Percentiles rank a stretch among this genome's conserved stretches.
Evolutionary conservation across 2,888 invertebrate species (phyloP).

Genomic region (Phalera bucephala): DNA sequence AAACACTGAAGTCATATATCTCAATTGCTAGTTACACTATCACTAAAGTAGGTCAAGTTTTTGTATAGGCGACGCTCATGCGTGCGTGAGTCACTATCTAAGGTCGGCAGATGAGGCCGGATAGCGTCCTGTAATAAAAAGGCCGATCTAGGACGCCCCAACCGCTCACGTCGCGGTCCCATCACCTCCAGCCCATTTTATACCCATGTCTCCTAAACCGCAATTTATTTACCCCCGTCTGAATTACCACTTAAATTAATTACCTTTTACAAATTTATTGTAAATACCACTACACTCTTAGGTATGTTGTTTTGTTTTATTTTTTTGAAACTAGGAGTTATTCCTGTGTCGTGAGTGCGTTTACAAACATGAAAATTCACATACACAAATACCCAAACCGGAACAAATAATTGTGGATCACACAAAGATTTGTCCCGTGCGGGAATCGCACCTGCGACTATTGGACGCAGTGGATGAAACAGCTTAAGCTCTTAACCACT

Average conservation of each 20-base stretch:
- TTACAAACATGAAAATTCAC: too few species aligned
- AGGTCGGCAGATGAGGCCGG: slow-evolving; percentile 71
- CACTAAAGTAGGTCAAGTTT: slow-evolving; percentile 64
- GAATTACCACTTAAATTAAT: slow-evolving; percentile 47
- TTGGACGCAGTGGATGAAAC: too few species aligned
- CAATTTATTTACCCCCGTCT: slow-evolving; percentile 61
- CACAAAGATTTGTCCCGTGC: too few species aligned
- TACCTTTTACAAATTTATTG: slow-evolving; percentile 50
- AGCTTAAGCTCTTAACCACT: too few species aligned
- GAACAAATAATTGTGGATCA: too few species aligned
- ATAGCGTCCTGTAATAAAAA: slow-evolving; percentile 78
- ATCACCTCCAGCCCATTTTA: slow-evolving; percentile 70
- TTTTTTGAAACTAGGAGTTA: too few species aligned
- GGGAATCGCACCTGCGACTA: too few species aligned
- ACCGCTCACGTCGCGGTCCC: slow-evolving; percentile 44
- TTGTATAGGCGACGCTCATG: slow-evolving; percentile 56
- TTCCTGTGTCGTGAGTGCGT: too few species aligned
- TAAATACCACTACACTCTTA: slow-evolving; percentile 29
- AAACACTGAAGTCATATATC: slow-evolving; percentile 34
- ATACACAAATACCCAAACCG: too few species aligned
- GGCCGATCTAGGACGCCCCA: slow-evolving; percentile 63
- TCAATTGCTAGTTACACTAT: slow-evolving; percentile 51
- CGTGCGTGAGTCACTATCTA: slow-evolving; percentile 73
- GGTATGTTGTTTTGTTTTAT: too few species aligned
- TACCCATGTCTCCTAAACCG: slow-evolving; percentile 64